Base-by-base conservation (phyloP, 2,113 vertebrate genomes). In the Malurus cyaneus region DNA sequence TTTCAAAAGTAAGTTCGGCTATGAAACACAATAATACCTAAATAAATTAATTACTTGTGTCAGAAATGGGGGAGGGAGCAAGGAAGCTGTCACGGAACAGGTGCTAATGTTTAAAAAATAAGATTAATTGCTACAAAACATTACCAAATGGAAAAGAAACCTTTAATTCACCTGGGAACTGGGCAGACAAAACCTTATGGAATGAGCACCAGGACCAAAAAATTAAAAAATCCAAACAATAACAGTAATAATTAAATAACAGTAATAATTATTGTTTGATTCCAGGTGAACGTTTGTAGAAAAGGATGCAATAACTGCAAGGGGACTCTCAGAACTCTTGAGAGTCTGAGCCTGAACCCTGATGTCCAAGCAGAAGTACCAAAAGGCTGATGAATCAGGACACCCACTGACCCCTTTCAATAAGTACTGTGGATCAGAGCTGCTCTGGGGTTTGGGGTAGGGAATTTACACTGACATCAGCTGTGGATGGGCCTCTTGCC, bases 21-120 rank as follows among this genome's bases (percentile, higher is more conserved):
- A 81, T 16, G 84, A 95, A 97, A 88, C 77, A 89, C 36, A 87
- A 86, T 93, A 92, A 89, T 89, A 88, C 69, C 60, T 86, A 13
- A 31, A 80, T 86, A 95, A 93, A 89, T 91, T 80, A 95, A 93
- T 86, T 60, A 80, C 66, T 77, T 89, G 23, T 74, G 42, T 69
- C 91, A 94, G 88, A 86, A 87, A 80, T n/a, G 4, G 25, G 39
- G 12, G 23, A 88, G 29, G 71, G 36, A 91, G 47, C 61, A 81
- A 69, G 62, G 36, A 91, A 85, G 57, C 46, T 88, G 57, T 79
- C 93, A 80, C 18, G 10, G 59, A 93, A 78, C 49, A 93, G 69
- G 71, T 87, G 85, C 20, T 96, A 72, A 69, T 95, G 24, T 84
- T 94, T 96, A 73, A 94, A 93, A 96, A 90, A 72, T 24, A 91